Evolutionary conservation across 2,888 invertebrate species (phyloP), one percentile per base, ranked within the genome.

Genomic region (Metacarcinus magister): DNA sequence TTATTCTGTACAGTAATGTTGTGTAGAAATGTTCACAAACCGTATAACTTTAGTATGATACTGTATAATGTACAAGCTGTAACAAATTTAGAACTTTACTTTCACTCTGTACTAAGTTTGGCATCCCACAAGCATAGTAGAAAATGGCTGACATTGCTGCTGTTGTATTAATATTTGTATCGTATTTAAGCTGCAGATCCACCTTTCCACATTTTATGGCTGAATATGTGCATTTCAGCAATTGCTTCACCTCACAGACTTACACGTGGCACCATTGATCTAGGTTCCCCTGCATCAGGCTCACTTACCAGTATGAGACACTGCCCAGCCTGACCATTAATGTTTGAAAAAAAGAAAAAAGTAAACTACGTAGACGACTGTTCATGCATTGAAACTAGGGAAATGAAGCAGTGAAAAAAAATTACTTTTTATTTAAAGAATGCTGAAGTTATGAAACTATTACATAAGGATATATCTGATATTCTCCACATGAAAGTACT

Each of bases 111-210:
- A 32, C 39, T 87, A 87, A 87, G 2, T 39, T 87, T 87, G 32
- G 87, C 87, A 87, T 39, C 87, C 87, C 87, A 87, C 32, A 87
- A 87, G 39, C 87, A 87, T 87, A 39, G 87, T 87, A 87, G 87
- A 87, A 87, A 32, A 87, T 87, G 87, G 87, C 87, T 87, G 87
- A 87, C 39, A 87, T 39, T 28, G 39, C 87, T 87, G 87, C 87
- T 87, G 87, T 87, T 87, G 39, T 87, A 39, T n/a, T 39, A 87
- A 87, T 87, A 87, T 87, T 87, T 87, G 87, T 39, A 87, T 87
- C 39, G 32, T 87, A 87, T 87, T 87, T 87, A 39, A 87, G 87
- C 87, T 87, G 87, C 87, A 87, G 87, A 87, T 87, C 87, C 87
- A 87, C 87, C 87, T 87, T 87, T 87, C 87, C 87, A 87, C 39